These are phyloP conservation scores for Rhagonycha fulva DNA, from an alignment of 2,888 invertebrate species.

Conservation along the genomic window DNA sequence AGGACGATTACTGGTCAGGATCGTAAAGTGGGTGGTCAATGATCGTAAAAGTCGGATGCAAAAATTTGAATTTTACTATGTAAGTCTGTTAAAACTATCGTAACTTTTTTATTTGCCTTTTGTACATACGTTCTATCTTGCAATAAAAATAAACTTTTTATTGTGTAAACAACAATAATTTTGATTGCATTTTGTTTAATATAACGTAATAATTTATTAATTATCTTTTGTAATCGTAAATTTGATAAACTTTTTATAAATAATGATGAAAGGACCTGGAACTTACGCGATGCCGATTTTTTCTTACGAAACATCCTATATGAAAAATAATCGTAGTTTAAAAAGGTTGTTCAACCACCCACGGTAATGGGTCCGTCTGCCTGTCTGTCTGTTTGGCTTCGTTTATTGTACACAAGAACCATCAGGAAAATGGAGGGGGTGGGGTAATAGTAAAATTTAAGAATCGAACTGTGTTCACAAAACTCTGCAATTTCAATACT, in stretches of 20 bases:
- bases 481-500: no score
- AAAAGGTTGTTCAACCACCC: no score
- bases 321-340: no score
- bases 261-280: neutral
- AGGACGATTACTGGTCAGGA: no score
- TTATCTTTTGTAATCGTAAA: neutral
- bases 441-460: no score
- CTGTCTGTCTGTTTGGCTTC: no score
- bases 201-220: neutral
- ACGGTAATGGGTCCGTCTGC: no score
- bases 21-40: neutral
- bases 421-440: no score
- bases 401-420: no score
- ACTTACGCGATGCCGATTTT: neutral
- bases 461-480: no score
- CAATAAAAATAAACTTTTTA: neutral
- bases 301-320: neutral
- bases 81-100: neutral
- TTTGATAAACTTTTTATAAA: neutral
- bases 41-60: neutral
- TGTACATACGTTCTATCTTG: neutral
- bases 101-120: neutral
- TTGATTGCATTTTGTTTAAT: neutral
- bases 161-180: neutral
- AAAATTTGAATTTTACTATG: neutral